Evolutionary conservation across 1,140 invertebrate species (phyloP).

Genomic region (Brachionus asplanchnoidis): DNA sequence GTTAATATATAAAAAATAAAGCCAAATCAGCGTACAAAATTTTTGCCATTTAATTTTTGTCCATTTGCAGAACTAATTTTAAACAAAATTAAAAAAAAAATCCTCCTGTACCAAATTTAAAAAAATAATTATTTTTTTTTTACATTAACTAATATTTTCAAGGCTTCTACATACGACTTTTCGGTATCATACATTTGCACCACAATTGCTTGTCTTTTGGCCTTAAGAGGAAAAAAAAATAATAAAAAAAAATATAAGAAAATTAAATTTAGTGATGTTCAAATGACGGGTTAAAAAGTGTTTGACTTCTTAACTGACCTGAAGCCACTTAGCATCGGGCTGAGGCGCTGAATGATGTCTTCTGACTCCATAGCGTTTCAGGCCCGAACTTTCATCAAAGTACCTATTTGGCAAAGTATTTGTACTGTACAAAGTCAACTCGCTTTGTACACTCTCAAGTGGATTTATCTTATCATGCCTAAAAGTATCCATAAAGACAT

Average conservation of each 20-base stretch:
- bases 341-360: constrained; percentile 42
- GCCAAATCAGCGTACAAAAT: too few relatives aligned
- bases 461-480: background rate
- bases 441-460: constrained; percentile 9
- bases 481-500: background rate
- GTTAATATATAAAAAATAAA: too few relatives aligned
- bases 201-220: constrained; percentile 60
- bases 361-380: constrained; percentile 35
- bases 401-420: constrained; percentile 23
- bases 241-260: background rate
- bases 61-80: too few relatives aligned
- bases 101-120: background rate
- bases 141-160: constrained; percentile 79
- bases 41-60: too few relatives aligned
- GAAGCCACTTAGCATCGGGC: constrained; percentile 19
- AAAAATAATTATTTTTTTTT: constrained; percentile 27
- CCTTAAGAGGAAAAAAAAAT: background rate
- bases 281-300: background rate
- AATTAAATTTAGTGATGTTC: background rate
- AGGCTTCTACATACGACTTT: constrained; percentile 78
- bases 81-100: too few relatives aligned
- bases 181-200: constrained; percentile 85
- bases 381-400: constrained; percentile 10
- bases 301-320: background rate
- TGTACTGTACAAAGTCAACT: background rate